These are phyloP conservation scores for Spodoptera picta DNA, from an alignment of 2,888 invertebrate species.

Conservation along the genomic window DNA sequence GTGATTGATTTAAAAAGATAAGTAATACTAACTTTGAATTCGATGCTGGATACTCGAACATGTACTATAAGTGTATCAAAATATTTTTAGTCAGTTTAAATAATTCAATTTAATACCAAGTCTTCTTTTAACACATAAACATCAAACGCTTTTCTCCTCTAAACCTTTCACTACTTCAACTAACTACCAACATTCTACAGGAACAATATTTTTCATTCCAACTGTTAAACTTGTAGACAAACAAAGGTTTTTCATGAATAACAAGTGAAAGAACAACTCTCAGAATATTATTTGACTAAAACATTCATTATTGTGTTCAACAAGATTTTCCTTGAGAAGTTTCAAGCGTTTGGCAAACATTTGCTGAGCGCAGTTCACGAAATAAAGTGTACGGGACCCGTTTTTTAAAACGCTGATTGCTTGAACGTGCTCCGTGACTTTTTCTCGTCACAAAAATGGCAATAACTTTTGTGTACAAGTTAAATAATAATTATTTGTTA, in stretches of 20 bases:
- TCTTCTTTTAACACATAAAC: too few species aligned
- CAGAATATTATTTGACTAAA: slow-evolving; percentile 43
- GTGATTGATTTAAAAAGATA: too few species aligned
- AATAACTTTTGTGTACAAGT: slow-evolving; percentile 6
- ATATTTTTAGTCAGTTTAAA: too few species aligned
- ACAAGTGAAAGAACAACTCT: slow-evolving; percentile 39
- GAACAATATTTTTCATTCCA: too few species aligned
- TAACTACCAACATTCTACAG: too few species aligned
- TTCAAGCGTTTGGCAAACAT: slow-evolving; percentile 43
- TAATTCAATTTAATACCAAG: too few species aligned
- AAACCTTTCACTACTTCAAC: too few species aligned
- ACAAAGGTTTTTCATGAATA: slow-evolving; percentile 38
- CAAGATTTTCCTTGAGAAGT: slow-evolving; percentile 46
- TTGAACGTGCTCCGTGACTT: slow-evolving; percentile 36
- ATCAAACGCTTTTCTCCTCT: too few species aligned
- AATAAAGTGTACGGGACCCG: slow-evolving; percentile 29
- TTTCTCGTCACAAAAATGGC: slow-evolving; percentile 19
- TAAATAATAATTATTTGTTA: slow-evolving; percentile 1
- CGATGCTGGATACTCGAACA: too few species aligned
- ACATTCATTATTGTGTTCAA: slow-evolving; percentile 49
- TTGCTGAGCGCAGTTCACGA: slow-evolving; percentile 31
- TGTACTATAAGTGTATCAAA: too few species aligned
- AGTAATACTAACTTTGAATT: too few species aligned
- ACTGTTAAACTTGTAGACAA: slow-evolving; percentile 24
- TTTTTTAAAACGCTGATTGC: slow-evolving; percentile 40